Percentiles rank a stretch among this genome's conserved stretches.
Conservation (phyloP, 2,888 invertebrate genomes). For the Vesta saturnalis region DNA sequence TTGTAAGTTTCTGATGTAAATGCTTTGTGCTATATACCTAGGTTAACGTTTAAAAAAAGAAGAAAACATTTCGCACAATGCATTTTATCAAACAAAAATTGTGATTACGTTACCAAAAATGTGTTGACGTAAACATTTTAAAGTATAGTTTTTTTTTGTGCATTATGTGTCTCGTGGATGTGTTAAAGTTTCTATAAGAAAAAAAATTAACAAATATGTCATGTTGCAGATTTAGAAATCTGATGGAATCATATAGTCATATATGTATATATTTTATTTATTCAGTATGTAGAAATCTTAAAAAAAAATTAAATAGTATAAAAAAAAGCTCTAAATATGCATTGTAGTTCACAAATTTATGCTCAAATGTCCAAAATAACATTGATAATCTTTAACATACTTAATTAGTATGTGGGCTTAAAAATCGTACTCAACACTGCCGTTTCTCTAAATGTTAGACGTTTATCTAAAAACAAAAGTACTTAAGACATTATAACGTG, state of each 20-base stretch:
- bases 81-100: slow-evolving; percentile 43
- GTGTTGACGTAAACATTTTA: slow-evolving; percentile 38
- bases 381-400: slow-evolving; percentile 45
- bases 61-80: slow-evolving; percentile 27
- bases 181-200: slow-evolving; percentile 48
- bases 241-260: slow-evolving; percentile 42
- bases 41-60: slow-evolving; percentile 25
- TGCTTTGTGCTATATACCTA: slow-evolving; percentile 34
- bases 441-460: slow-evolving; percentile 51
- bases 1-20: slow-evolving; percentile 17
- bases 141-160: slow-evolving; percentile 36
- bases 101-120: slow-evolving; percentile 51
- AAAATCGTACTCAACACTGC: slow-evolving; percentile 58
- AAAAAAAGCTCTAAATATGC: slow-evolving; percentile 19
- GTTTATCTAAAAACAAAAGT: slow-evolving; percentile 33
- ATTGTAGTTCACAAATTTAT: slow-evolving; percentile 38
- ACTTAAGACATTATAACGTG: slow-evolving; percentile 30
- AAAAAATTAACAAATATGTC: slow-evolving; percentile 49
- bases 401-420: slow-evolving; percentile 53
- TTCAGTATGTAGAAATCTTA: slow-evolving; percentile 32
- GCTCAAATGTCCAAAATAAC: slow-evolving; percentile 54
- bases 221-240: slow-evolving; percentile 52
- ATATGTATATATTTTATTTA: slow-evolving; percentile 47
- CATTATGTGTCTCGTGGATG: slow-evolving; percentile 49
- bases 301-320: slow-evolving; percentile 24